These are phyloP conservation scores for Sarcophaga rosellei DNA, from an alignment of 2,888 invertebrate species.

Conservation along the genomic window DNA sequence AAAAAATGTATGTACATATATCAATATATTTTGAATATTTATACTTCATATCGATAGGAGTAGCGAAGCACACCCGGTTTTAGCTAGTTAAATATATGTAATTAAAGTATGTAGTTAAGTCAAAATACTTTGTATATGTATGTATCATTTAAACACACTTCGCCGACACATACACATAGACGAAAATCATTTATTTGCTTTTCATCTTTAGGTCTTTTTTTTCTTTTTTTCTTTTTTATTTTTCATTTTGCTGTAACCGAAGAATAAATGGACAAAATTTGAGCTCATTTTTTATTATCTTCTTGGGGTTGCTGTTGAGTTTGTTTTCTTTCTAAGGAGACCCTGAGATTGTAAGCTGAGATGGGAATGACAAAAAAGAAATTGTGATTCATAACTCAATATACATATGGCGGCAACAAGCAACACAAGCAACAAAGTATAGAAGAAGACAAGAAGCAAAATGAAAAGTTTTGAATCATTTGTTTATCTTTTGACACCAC, in stretches of 20 bases:
- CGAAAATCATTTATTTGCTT: neutral
- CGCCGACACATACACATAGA: neutral
- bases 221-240: neutral
- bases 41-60: too few species aligned
- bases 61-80: too few species aligned
- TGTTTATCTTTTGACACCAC: constrained; percentile 65
- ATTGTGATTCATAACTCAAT: constrained; percentile 49
- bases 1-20: too few species aligned
- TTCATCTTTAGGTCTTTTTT: neutral
- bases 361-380: neutral
- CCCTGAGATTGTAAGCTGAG: neutral
- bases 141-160: neutral
- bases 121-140: too few species aligned
- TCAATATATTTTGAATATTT: too few species aligned
- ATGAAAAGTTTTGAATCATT: constrained; percentile 60
- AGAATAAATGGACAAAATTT: constrained; percentile 23
- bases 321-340: constrained; percentile 2
- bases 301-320: neutral
- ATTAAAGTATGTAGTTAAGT: too few species aligned
- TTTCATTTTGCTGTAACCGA: neutral
- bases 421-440: neutral
- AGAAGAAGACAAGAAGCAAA: constrained; percentile 33
- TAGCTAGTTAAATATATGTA: too few species aligned
- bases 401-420: neutral
- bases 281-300: constrained; percentile 7